A percentile compares a stretch with the other conserved stretches of the same genome.
Conservation (phyloP, 2,113 vertebrate species). For the Okapia johnstoni region DNA sequence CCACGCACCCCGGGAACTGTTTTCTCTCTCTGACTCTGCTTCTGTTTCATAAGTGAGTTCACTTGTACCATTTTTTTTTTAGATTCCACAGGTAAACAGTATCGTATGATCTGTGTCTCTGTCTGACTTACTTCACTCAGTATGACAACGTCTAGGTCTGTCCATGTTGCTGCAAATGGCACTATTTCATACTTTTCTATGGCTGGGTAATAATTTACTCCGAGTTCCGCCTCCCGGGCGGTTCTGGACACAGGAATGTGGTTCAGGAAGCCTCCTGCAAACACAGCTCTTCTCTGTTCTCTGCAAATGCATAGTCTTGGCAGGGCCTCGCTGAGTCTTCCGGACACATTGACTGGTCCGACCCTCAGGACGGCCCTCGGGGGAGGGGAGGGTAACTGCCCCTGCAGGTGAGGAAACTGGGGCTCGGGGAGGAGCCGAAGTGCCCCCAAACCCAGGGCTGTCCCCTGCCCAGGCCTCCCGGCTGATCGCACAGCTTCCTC, state of each 20-base stretch:
- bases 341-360: neutral
- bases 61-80: neutral
- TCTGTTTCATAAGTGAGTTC: neutral
- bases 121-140: neutral
- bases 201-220: neutral
- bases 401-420: neutral
- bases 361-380: neutral
- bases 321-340: neutral
- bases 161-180: neutral
- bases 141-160: neutral
- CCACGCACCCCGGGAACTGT: neutral
- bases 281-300: neutral
- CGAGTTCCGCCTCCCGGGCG: neutral
- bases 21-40: neutral
- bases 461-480: neutral
- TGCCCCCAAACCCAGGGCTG: neutral
- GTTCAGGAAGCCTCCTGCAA: fast-evolving
- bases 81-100: fast-evolving
- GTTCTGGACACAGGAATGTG: neutral
- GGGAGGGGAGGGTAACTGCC: neutral
- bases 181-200: fast-evolving
- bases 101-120: fast-evolving
- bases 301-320: neutral
- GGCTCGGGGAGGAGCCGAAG: neutral
- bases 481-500: neutral